Base-by-base conservation (phyloP, 2,888 invertebrate genomes). In the Chymomyza procnemis region DNA sequence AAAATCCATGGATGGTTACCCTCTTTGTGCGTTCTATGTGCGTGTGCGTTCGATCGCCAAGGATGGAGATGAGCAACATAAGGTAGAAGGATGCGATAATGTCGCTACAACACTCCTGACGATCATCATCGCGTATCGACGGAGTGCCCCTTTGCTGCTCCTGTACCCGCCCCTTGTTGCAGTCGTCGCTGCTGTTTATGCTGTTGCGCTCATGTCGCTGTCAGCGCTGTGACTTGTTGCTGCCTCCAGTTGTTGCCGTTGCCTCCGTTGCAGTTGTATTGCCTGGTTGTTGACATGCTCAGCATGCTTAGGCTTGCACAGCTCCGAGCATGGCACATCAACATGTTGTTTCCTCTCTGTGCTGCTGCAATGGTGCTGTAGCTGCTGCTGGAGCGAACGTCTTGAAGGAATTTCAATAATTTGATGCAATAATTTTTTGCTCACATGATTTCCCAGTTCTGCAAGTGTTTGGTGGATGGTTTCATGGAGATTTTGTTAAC, bases 201-300 rank as follows among this genome's bases (percentile, higher is more conserved):
- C 46, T 65, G 57, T 26, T 52, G 47, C 60, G 54, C 54, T 54
- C 54, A 54, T 59, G 64, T 58, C 57, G 66, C 56, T 64, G 52
- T 66, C 65, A 60, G 46, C 76, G 70, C 71, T 69, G 71, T 68
- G 66, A 64, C 61, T 67, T 62, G 62, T 75, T 72, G 65, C 58
- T 55, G 69, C 66, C 67, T 63, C 64, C 60, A 74, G 70, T 70
- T 58, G 74, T 62, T 72, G 72, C 65, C 69, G 64, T 64, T 55
- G 66, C 47, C 73, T 67, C 56, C 63, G 72, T 14, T 63, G 64
- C 56, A 55, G 69, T 65, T 61, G 69, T 71, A 41, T 66, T n/a
- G n/a, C 57, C 62, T 62, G 75, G 77, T 77, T 83, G 84, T 85
- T 88, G 84, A 88, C 89, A 88, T 87, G 88, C 87, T 82, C 65